phyloP scores from a whole-genome alignment of 2,888 invertebrate genomes.

The Hirtodrosophila duncani region DNA sequence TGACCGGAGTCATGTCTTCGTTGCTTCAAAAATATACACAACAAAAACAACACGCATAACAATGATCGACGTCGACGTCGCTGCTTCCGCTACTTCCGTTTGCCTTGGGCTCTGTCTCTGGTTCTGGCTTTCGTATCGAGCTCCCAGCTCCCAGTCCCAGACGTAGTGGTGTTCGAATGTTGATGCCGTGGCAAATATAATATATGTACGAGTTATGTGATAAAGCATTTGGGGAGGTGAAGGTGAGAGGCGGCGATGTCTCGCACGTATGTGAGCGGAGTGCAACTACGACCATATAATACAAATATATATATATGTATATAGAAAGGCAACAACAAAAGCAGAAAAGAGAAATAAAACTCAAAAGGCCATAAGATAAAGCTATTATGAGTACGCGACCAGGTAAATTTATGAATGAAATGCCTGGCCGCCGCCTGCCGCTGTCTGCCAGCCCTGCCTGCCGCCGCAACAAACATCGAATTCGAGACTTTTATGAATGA shows the following conservation, averaged over 20 bases:
- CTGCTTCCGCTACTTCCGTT: constrained; percentile 73
- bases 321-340: constrained; percentile 24
- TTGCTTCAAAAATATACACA: constrained; percentile 51
- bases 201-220: too few relatives aligned
- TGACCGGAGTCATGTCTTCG: constrained; percentile 46
- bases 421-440: constrained; percentile 12
- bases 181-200: too few relatives aligned
- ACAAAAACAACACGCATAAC: constrained; percentile 31
- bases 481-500: constrained; percentile 65
- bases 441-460: too few relatives aligned
- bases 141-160: too few relatives aligned
- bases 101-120: too few relatives aligned
- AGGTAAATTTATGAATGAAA: constrained; percentile 68
- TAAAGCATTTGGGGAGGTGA: too few relatives aligned
- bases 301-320: constrained; percentile 10
- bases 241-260: too few relatives aligned
- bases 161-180: too few relatives aligned
- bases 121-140: too few relatives aligned
- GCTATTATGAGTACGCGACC: constrained; percentile 66
- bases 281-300: too few relatives aligned
- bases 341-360: constrained; percentile 19
- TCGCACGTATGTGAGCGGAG: too few relatives aligned
- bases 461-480: constrained; percentile 9
- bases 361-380: constrained; percentile 53
- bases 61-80: constrained; percentile 55